Conservation (phyloP, 1,140 invertebrate genomes). For the Euborellia annulipes region DNA sequence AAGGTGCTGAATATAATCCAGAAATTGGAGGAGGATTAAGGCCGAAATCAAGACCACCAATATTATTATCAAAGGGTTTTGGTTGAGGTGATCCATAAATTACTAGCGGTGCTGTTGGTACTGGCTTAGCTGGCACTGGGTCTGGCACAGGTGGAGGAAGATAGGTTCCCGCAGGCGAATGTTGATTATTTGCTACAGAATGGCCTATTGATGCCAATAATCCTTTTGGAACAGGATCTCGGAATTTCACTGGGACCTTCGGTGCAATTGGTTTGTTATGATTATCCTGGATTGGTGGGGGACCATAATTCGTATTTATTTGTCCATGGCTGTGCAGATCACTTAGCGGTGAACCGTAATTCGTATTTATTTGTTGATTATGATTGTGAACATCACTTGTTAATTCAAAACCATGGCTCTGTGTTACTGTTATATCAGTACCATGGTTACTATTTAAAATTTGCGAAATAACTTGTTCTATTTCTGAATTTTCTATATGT, state of each 20-base stretch:
- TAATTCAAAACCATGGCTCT: slow-evolving; percentile 7
- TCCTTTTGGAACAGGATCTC: slow-evolving; percentile 47
- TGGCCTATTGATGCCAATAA: slow-evolving; percentile 41
- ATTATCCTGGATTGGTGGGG: no score
- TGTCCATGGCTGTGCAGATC: no score
- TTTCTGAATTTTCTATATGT: no score
- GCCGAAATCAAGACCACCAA: no score
- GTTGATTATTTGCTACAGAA: slow-evolving; percentile 10
- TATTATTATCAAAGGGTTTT: no score
- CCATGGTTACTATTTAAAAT: slow-evolving; percentile 1
- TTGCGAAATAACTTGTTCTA: not conserved
- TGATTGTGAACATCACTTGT: no score
- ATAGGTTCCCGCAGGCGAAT: slow-evolving; percentile 33
- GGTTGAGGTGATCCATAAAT: slow-evolving; percentile 7
- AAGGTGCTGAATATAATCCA: no score
- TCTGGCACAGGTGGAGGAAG: slow-evolving; percentile 45
- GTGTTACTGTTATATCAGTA: not conserved
- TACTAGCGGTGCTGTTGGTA: slow-evolving; percentile 7
- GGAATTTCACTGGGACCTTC: slow-evolving; percentile 35
- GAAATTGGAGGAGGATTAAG: no score
- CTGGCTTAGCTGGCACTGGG: slow-evolving; percentile 8
- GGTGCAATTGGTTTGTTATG: no score
- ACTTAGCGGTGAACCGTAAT: no score
- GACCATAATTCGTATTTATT: no score
- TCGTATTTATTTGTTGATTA: no score